These are phyloP conservation scores for Scaptomyza parva DNA, from an alignment of 2,888 invertebrate genomes.

Conservation along the genomic window DNA sequence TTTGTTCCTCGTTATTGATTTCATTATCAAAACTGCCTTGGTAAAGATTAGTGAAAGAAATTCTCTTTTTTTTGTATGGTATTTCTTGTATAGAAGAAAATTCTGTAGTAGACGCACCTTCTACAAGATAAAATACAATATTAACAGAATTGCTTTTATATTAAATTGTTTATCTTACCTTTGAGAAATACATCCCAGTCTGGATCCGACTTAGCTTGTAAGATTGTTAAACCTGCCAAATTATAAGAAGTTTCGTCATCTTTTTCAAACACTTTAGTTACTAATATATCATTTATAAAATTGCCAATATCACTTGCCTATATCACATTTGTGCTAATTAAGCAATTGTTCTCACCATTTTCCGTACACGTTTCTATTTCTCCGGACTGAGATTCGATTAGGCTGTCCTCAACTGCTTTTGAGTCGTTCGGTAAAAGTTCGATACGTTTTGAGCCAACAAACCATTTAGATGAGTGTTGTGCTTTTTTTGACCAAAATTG, in stretches of 20 bases:
- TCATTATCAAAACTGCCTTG: background rate
- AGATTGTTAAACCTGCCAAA: conserved; percentile 60
- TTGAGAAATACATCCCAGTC: background rate
- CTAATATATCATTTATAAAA: conserved; percentile 36
- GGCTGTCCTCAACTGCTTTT: conserved; percentile 9
- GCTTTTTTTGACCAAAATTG: conserved; percentile 12
- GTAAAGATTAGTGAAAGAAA: conserved; percentile 32
- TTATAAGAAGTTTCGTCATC: conserved; percentile 58
- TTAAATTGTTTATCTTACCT: conserved; percentile 36
- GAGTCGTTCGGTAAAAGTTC: conserved; percentile 32
- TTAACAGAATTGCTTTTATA: background rate
- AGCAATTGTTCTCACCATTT: conserved; percentile 68
- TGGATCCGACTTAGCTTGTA: conserved; percentile 3
- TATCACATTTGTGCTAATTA: conserved; percentile 53
- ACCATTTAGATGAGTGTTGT: conserved; percentile 38
- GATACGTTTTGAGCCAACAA: conserved; percentile 59
- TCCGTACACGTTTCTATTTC: conserved; percentile 24
- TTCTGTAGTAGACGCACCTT: background rate
- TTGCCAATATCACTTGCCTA: conserved; percentile 55
- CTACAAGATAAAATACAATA: background rate
- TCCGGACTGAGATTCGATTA: conserved; percentile 23
- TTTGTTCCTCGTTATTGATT: background rate
- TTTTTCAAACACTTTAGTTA: conserved; percentile 36
- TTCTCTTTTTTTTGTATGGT: conserved; percentile 56
- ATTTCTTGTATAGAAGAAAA: conserved; percentile 47